Conservation (phyloP, 2,888 invertebrate species). For the Slavum lentiscoides region DNA sequence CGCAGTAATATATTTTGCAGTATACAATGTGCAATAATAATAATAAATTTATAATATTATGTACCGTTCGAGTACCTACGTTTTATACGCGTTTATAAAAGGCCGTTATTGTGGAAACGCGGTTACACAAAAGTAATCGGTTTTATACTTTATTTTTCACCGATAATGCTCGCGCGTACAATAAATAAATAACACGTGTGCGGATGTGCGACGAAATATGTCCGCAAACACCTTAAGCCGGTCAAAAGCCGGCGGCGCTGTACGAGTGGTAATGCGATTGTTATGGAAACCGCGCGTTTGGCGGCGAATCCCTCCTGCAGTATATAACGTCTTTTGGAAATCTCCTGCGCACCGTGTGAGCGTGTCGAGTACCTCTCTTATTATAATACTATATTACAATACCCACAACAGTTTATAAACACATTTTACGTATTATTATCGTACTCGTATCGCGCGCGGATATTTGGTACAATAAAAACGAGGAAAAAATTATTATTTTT, state of each 20-base stretch:
- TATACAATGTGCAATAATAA: too few relatives aligned
- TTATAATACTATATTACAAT: too few relatives aligned
- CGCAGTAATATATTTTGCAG: too few relatives aligned
- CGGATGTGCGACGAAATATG: constrained; percentile 37
- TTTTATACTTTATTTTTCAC: neutral
- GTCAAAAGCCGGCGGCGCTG: constrained; percentile 31
- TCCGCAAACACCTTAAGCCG: constrained; percentile 51
- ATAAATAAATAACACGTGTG: neutral
- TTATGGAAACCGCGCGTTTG: constrained; percentile 17
- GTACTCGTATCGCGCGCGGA: too few relatives aligned
- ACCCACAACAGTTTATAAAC: too few relatives aligned
- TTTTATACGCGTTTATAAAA: neutral
- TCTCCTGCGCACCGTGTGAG: constrained; percentile 32
- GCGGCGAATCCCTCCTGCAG: neutral
- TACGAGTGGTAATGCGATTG: constrained; percentile 35
- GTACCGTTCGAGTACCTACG: neutral
- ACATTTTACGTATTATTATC: too few relatives aligned
- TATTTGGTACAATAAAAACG: too few relatives aligned
- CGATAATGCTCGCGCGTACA: neutral
- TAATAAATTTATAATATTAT: too few relatives aligned
- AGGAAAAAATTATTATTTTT: neutral
- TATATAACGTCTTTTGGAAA: neutral
- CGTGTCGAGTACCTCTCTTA: too few relatives aligned
- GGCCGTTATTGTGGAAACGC: constrained; percentile 30
- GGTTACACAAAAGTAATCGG: constrained; percentile 41